Conservation (phyloP, 2,888 invertebrate genomes). For the Hetaerina titia region DNA sequence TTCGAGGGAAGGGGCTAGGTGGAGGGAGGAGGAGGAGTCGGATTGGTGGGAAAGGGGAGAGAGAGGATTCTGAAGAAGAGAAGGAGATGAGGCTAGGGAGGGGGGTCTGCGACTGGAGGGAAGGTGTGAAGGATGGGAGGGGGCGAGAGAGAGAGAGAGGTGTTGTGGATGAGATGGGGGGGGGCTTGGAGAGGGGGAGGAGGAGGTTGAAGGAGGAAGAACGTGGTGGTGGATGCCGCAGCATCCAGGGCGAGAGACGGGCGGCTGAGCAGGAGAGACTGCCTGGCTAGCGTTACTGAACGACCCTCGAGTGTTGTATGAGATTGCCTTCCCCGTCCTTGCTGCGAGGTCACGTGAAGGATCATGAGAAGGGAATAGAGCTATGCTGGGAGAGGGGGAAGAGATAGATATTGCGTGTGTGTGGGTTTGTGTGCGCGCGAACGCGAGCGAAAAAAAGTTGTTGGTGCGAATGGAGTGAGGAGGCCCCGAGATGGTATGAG, state of each 20-base stretch:
- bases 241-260: neutral
- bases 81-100: neutral
- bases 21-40: neutral
- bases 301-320: conserved; percentile 64
- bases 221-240: neutral
- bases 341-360: conserved; percentile 58
- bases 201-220: neutral
- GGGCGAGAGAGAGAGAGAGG: neutral
- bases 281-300: conserved; percentile 65
- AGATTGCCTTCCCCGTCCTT: conserved; percentile 62
- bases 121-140: neutral
- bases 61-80: neutral
- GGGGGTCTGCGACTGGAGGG: neutral
- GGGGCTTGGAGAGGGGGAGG: neutral
- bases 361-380: conserved; percentile 47
- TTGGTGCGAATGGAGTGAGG: neutral
- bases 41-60: neutral
- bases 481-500: neutral
- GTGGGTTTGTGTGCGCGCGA: neutral
- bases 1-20: neutral
- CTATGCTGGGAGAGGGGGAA: neutral
- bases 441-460: conserved; percentile 10
- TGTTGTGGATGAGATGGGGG: neutral
- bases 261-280: conserved; percentile 36
- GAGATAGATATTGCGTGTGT: neutral